Conservation (phyloP, 2,888 invertebrate species). For the Lingula anatina region DNA sequence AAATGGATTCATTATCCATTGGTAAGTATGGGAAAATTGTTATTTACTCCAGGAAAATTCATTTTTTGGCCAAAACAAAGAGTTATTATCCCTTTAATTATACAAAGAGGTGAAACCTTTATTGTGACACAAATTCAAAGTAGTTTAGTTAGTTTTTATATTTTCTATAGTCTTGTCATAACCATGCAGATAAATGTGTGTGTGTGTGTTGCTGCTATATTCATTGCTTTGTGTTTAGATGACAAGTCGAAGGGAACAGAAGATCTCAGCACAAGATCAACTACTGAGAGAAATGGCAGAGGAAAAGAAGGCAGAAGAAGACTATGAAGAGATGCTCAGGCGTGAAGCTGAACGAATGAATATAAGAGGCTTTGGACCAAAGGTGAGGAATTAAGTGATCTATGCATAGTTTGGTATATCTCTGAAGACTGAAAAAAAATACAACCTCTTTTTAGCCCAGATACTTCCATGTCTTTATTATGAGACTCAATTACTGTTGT, state of each 20-base stretch:
- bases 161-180: not conserved
- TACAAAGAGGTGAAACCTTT: not conserved
- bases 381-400: no score
- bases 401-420: no score
- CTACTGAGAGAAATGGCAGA: constrained; percentile 24
- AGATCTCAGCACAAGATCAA: constrained; percentile 14
- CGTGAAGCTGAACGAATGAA: constrained; percentile 40
- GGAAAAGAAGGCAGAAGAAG: constrained; percentile 29
- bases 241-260: constrained; percentile 20
- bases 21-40: no score
- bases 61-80: no score
- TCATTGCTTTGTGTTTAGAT: constrained; percentile 17
- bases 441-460: no score
- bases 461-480: no score
- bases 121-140: not conserved
- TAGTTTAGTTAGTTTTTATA: not conserved
- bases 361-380: constrained; percentile 29
- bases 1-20: no score
- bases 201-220: not conserved
- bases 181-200: not conserved
- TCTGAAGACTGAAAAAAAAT: no score
- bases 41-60: no score
- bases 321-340: constrained; percentile 36
- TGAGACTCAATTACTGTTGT: no score
- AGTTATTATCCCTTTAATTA: no score